Base-by-base conservation (phyloP, 2,888 invertebrate genomes). In the Metellina segmentata region DNA sequence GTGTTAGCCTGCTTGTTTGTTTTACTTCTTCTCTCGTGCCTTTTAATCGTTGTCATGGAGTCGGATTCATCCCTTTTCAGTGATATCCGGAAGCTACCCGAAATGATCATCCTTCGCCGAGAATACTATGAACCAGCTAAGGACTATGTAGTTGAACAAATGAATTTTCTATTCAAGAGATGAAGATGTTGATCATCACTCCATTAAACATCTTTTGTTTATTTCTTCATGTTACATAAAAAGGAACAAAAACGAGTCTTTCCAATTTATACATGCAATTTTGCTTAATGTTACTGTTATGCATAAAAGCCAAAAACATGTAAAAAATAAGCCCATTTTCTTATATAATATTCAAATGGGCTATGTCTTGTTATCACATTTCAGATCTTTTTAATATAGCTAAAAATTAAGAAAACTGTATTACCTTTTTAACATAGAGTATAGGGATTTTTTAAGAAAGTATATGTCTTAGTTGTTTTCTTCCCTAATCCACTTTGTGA, bases 41-140 rank as follows among this genome's bases (percentile, higher is more conserved):
- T 94, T 69, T 96, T 97, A 2, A 95, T 98, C 16, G 94, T 97
- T 61, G 95, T 98, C 89, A 96, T 98, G 95, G 98, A 98, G 95
- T 97, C 97, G 20, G 97, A 98, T 95, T 96, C 96, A 94, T 96
- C 97, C 88, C 95, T 97, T 52, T 96, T 98, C 93, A 96, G 96
- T 90, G 96, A 96, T 69, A 95, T 98, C 92, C 96, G 97, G 92
- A 96, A 97, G 94, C 96, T 97, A 94, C 98, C 98, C 52, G 98
- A 98, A 95, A 93, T 98, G 95, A 95, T 96, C 85, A 95, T 97
- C 81, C 96, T 98, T 89, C 96, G 97, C 93, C 96, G 97, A 94
- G 97, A 97, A 94, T 97, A 98, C 95, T 98, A 98, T 95, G 96
- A 97, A 94, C 98, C 98, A 49, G 95, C 97, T 89, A 98, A 97